These are phyloP conservation scores for Streptopelia turtur DNA, from an alignment of 2,797 vertebrate genomes.

Conservation along the genomic window DNA sequence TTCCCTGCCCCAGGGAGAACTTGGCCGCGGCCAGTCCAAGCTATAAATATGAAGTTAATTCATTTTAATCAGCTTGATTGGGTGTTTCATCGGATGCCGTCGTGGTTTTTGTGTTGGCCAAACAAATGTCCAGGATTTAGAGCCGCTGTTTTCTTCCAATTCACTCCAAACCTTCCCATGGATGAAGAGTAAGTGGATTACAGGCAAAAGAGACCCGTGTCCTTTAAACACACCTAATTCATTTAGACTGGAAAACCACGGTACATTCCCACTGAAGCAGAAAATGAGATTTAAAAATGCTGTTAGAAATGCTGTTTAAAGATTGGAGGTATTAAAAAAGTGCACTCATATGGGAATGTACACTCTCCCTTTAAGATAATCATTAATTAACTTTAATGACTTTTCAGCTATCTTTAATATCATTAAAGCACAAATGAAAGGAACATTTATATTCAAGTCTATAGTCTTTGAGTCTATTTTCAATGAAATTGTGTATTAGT, in stretches of 20 bases:
- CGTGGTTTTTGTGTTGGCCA: neutral
- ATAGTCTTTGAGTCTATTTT: neutral
- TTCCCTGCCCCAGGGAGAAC: neutral
- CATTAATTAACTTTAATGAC: neutral
- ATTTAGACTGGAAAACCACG: neutral
- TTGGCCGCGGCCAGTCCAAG: neutral
- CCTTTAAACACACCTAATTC: neutral
- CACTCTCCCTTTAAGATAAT: neutral
- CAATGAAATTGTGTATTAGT: neutral
- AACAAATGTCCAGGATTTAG: neutral
- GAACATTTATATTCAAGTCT: neutral
- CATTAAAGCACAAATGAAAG: neutral
- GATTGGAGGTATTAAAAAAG: neutral
- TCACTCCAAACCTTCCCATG: neutral
- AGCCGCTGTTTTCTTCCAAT: neutral
- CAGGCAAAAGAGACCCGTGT: neutral
- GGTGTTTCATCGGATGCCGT: accelerated
- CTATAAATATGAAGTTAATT: neutral
- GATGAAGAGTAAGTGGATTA: neutral
- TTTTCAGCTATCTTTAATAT: neutral
- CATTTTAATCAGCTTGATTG: neutral
- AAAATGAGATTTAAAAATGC: neutral
- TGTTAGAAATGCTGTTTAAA: neutral
- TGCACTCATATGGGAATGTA: neutral
- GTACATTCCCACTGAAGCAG: neutral